Percentiles rank a stretch among this genome's conserved stretches.
Conservation (phyloP, 2,888 invertebrate genomes). For the Bimastos eiseni region DNA sequence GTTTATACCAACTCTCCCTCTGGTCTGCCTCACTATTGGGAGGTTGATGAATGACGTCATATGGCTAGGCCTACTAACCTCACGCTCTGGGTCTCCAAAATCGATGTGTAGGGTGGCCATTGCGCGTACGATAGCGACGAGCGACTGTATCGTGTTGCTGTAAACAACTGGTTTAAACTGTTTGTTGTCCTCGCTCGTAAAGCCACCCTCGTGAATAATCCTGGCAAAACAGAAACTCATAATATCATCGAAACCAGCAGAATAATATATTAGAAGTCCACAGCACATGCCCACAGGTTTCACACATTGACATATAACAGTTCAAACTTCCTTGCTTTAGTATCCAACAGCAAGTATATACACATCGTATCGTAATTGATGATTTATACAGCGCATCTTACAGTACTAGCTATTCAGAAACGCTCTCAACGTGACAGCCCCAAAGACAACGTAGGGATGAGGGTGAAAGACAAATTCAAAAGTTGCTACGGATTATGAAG, state of each 20-base stretch:
- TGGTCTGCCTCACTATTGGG: background rate
- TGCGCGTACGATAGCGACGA: constrained; percentile 92
- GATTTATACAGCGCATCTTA: no score
- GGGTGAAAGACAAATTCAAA: no score
- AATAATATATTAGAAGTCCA: background rate
- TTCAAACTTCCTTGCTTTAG: background rate
- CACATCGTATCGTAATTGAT: no score
- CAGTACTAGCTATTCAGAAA: no score
- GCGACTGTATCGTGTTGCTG: constrained; percentile 99
- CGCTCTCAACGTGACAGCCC: no score
- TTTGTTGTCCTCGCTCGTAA: constrained; percentile 99
- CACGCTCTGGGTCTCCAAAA: constrained; percentile 93
- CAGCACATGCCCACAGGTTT: background rate
- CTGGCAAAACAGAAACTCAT: background rate
- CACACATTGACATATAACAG: background rate
- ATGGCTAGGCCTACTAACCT: constrained; percentile 64
- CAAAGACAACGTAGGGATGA: no score
- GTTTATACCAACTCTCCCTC: background rate
- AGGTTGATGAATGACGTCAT: constrained; percentile 24
- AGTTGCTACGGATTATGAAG: no score
- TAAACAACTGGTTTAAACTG: constrained; percentile 99
- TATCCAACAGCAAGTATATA: no score
- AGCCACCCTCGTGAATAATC: constrained; percentile 99
- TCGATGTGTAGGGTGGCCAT: constrained; percentile 98
- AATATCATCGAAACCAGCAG: background rate